A percentile compares a stretch with the other conserved stretches of the same genome.
Evolutionary conservation across 1,140 invertebrate species (phyloP).

Genomic region (Leptinotarsa defecta): DNA sequence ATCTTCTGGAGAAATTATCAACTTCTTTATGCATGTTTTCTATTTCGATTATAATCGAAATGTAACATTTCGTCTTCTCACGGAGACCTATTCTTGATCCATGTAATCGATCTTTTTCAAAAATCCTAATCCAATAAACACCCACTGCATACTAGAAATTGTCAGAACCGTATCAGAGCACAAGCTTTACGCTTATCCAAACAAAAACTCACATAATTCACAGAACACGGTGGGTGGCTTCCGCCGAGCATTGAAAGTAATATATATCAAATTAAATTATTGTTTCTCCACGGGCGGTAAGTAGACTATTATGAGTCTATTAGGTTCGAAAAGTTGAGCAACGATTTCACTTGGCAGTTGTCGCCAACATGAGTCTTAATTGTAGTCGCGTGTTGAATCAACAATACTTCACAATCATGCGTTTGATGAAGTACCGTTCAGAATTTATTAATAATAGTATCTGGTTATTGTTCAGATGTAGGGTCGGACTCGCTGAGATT

Average conservation of each 20-base stretch:
- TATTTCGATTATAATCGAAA: too few species aligned
- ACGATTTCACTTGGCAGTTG: background rate
- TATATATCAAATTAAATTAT: conserved; percentile 7
- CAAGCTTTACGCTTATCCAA: background rate
- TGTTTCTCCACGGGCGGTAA: conserved; percentile 2
- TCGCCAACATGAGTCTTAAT: background rate
- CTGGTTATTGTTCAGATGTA: background rate
- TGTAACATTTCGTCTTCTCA: too few species aligned
- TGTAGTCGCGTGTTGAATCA: conserved; percentile 7
- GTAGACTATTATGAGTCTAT: conserved; percentile 1
- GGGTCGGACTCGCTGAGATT: background rate
- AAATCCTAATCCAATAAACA: background rate
- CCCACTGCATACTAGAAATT: background rate
- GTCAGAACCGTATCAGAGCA: background rate
- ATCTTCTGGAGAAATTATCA: too few species aligned
- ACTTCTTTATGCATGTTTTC: too few species aligned
- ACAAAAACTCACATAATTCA: background rate
- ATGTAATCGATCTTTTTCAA: background rate
- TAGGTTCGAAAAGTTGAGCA: background rate
- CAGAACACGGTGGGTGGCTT: background rate
- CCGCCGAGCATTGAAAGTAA: background rate
- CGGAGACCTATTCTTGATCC: too few species aligned
- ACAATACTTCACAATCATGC: background rate
- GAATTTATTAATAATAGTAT: background rate
- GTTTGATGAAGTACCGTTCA: background rate